phyloP scores from a whole-genome alignment of 2,113 vertebrate species.

The Alethe castanea region DNA sequence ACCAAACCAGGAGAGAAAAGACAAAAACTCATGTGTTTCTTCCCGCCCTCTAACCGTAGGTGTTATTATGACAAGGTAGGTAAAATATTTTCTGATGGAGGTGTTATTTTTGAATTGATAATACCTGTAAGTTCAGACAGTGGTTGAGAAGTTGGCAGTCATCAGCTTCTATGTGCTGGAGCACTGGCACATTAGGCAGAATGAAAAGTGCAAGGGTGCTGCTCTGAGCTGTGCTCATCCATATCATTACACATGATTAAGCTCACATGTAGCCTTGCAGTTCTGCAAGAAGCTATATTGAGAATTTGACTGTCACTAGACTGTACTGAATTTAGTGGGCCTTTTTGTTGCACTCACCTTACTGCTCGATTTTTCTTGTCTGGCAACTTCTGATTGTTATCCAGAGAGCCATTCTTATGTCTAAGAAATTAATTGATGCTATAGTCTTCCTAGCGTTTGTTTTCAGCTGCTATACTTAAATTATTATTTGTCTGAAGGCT shows the following conservation, averaged over 20 bases:
- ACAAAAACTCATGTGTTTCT: not conserved
- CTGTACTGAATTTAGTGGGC: not conserved
- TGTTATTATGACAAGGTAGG: not conserved
- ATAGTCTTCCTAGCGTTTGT: not conserved
- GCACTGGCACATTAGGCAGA: not conserved
- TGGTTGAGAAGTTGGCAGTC: not conserved
- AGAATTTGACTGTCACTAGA: not conserved
- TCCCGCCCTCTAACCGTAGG: accelerated
- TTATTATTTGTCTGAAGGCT: not conserved
- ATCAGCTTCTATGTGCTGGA: not conserved
- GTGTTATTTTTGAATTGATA: not conserved
- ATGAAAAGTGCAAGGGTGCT: not conserved
- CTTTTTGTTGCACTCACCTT: not conserved
- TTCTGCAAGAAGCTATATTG: not conserved
- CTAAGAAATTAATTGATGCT: not conserved
- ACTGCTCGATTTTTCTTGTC: not conserved
- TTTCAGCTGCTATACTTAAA: not conserved
- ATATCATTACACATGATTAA: not conserved
- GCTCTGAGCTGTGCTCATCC: not conserved
- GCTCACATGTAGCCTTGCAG: not conserved
- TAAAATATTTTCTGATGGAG: not conserved
- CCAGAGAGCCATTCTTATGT: not conserved
- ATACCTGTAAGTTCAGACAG: not conserved
- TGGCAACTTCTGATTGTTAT: not conserved
- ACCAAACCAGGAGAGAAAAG: not conserved